A percentile compares a stretch with the other conserved stretches of the same genome.
These are phyloP conservation scores for Diarsia brunnea DNA, from an alignment of 2,888 invertebrate species.

Conservation along the genomic window DNA sequence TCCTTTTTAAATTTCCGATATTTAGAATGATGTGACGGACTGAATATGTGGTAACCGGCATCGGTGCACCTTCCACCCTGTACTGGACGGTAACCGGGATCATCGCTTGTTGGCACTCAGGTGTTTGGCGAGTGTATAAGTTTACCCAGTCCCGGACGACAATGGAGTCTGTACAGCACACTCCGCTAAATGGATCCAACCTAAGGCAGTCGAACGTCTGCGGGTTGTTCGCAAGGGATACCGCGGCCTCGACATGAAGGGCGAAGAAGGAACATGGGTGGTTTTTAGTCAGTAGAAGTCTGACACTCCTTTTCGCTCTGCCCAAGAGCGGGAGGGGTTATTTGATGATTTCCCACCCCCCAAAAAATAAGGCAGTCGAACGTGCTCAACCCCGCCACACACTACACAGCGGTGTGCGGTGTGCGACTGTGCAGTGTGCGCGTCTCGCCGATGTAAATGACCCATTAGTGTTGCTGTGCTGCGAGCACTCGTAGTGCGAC, in stretches of 20 bases:
- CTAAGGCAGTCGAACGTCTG: slow-evolving; percentile 27
- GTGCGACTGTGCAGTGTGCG: not conserved
- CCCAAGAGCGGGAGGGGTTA: no score
- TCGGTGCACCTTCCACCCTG: no score
- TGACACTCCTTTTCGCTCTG: no score
- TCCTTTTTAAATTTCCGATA: no score
- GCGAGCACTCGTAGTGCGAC: not conserved
- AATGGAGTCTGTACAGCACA: slow-evolving; percentile 15
- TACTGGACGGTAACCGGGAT: slow-evolving; percentile 6
- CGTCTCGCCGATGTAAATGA: slow-evolving; percentile 20
- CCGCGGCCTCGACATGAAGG: no score
- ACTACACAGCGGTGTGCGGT: not conserved
- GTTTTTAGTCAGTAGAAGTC: no score
- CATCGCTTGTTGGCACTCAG: slow-evolving; percentile 1
- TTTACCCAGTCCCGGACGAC: slow-evolving; percentile 1
- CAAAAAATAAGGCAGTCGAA: no score
- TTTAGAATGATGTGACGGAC: no score
- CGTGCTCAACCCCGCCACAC: slow-evolving; percentile 14
- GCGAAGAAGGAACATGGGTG: no score
- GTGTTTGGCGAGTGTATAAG: slow-evolving; percentile 20
- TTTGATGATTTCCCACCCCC: no score
- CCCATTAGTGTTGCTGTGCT: slow-evolving; percentile 12
- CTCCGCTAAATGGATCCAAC: slow-evolving; percentile 30
- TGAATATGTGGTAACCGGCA: no score
- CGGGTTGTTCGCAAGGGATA: no score